phyloP scores from a whole-genome alignment of 2,888 invertebrate genomes.

The Metalampra italica region DNA sequence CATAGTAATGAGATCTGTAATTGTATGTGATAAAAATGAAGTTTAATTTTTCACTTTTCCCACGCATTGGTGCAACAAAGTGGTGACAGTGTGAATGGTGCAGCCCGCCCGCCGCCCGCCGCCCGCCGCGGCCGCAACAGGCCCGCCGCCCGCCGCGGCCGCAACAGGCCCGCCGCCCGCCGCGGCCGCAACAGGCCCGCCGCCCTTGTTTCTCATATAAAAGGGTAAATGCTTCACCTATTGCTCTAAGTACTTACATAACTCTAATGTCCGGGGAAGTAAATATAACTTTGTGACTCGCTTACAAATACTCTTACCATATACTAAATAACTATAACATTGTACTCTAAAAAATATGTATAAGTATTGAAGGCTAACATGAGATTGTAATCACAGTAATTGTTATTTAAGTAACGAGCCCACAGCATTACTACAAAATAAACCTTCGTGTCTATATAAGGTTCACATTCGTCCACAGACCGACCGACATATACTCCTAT shows the following conservation, averaged over 20 bases:
- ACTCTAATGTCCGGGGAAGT: conserved; percentile 67
- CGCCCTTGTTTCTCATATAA: conserved; percentile 59
- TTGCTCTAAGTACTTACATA: conserved; percentile 68
- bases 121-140: no score
- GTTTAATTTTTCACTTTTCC: no score
- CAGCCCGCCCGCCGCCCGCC: no score
- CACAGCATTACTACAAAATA: conserved; percentile 71
- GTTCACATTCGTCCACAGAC: conserved; percentile 20
- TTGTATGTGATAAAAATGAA: no score
- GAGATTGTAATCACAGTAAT: conserved; percentile 78
- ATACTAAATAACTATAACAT: conserved; percentile 78
- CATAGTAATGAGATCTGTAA: no score
- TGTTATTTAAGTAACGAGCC: conserved; percentile 76
- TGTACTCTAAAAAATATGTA: conserved; percentile 79
- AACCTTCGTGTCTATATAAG: conserved; percentile 50
- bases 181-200: conserved; percentile 41
- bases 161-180: no score
- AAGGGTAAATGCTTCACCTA: conserved; percentile 73
- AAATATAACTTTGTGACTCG: conserved; percentile 77
- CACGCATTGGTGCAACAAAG: no score
- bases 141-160: no score
- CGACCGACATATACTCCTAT: conserved; percentile 40
- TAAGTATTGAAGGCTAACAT: conserved; percentile 78
- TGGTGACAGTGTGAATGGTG: no score
- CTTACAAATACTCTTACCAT: conserved; percentile 69